Evolutionary conservation across 2,888 invertebrate genomes (phyloP).

Genomic region (Heliconius aoede): DNA sequence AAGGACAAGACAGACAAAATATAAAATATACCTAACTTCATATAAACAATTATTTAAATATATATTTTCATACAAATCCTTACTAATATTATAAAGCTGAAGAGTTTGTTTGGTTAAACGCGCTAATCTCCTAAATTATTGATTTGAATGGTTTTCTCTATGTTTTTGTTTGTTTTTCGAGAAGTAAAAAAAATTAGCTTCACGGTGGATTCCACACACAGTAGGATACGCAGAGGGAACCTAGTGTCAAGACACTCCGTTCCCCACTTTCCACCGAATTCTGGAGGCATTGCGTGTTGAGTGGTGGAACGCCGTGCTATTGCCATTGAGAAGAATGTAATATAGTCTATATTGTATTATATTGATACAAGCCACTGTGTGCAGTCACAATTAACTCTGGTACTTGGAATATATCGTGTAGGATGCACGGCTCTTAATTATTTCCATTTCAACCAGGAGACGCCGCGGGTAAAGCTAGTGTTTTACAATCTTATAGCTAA

Average conservation of each 20-base stretch:
- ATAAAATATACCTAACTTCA: background rate
- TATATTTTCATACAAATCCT: constrained; percentile 9
- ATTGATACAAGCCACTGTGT: too few species aligned
- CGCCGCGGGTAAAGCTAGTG: background rate
- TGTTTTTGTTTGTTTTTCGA: background rate
- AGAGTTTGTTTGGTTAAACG: background rate
- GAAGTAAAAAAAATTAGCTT: background rate
- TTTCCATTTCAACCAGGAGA: background rate
- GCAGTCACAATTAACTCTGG: too few species aligned
- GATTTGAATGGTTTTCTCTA: background rate
- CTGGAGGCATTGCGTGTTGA: too few species aligned
- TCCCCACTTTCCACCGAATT: background rate
- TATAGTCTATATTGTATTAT: too few species aligned
- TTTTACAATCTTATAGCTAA: constrained; percentile 1
- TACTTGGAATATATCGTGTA: too few species aligned
- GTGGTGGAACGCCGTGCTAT: too few species aligned
- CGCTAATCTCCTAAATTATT: background rate
- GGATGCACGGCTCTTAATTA: background rate
- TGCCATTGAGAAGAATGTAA: too few species aligned
- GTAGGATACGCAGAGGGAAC: too few species aligned
- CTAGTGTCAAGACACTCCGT: background rate
- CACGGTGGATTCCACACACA: background rate
- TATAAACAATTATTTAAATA: constrained; percentile 23
- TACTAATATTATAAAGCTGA: background rate
- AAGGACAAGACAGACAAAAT: constrained; percentile 9